Conservation (phyloP, 2,888 invertebrate species). For the Xylocampa areola region DNA sequence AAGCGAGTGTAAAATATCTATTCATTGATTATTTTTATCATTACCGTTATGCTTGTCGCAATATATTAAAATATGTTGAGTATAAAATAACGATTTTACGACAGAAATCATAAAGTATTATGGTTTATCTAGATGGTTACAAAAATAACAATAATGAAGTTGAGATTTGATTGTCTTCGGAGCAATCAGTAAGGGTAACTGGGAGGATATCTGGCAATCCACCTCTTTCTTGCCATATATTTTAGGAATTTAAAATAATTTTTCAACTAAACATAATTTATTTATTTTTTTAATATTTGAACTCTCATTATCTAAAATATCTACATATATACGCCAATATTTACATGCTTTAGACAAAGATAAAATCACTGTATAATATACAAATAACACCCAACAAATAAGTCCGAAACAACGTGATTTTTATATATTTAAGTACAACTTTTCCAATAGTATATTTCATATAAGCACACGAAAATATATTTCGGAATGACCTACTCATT, state of each 20-base stretch:
- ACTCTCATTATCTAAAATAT: constrained; percentile 88
- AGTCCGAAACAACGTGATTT: constrained; percentile 76
- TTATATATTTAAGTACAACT: constrained; percentile 81
- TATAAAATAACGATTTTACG: no score
- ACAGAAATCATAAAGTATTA: no score
- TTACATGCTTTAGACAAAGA: constrained; percentile 85
- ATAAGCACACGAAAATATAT: constrained; percentile 74
- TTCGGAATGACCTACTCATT: constrained; percentile 68
- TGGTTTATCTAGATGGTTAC: no score
- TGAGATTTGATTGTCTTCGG: background rate
- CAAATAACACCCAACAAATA: constrained; percentile 83
- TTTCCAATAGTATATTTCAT: constrained; percentile 67
- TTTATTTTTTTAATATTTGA: constrained; percentile 88
- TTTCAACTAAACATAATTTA: constrained; percentile 88
- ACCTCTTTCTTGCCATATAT: background rate
- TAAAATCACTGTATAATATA: constrained; percentile 84
- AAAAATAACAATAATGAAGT: no score
- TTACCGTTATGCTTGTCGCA: no score
- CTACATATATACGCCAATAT: constrained; percentile 86
- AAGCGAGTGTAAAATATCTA: no score
- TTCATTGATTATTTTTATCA: no score
- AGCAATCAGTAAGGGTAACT: background rate
- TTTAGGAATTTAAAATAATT: constrained; percentile 44
- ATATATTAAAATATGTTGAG: no score
- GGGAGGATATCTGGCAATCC: background rate